Base-by-base conservation (phyloP, 1,140 invertebrate species). In the Pseudomyrmex concolor region DNA sequence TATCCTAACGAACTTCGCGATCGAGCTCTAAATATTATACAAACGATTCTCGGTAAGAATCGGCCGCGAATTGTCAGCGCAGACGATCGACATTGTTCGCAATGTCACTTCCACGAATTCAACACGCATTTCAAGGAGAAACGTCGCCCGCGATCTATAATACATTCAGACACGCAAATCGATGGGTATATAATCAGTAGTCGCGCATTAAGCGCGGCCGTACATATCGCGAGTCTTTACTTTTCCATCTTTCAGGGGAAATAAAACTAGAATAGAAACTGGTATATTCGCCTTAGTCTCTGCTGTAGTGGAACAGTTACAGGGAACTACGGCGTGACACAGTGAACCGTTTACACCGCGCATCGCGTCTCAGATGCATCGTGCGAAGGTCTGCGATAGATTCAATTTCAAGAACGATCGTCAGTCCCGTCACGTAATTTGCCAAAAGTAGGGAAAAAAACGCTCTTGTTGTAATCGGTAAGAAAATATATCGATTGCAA, bases 221-320 rank as follows among this genome's bases (percentile, higher is more conserved):
- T 1, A 13, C 54, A 54, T 70, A 70, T 22, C 66, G n/a, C 76
- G 8, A 19, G 17, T 3, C n/a, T 43, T 19, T 8, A 12, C 19
- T 17, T 19, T 25, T 19, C 13, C 48, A 43, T 59, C 63, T 68
- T 68, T 78, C 64, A 80, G n/a, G 48, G 54, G 76, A 80, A 71
- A 59, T 19, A 78, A 66, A 71, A 59, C 50, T 80, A 80, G 66
- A 80, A 71, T 80, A 80, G 60, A 43, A 71, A 80, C 66, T 59
- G 22, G 45, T 13, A 45, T 12, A 4, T 48, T 34, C 22, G 12
- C 55, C 19, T 80, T 70, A 34, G 34, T 34, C 34, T 34, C 5
- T 7, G 34, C 34, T 34, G 54, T 12, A 54, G 76, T 78, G 57
- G 22, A 62, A 71, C 66, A 80, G 50, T 80, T 80, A 80, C 66